These are phyloP conservation scores for Bovichtus variegatus DNA, from an alignment of 2,797 vertebrate species.

Conservation along the genomic window DNA sequence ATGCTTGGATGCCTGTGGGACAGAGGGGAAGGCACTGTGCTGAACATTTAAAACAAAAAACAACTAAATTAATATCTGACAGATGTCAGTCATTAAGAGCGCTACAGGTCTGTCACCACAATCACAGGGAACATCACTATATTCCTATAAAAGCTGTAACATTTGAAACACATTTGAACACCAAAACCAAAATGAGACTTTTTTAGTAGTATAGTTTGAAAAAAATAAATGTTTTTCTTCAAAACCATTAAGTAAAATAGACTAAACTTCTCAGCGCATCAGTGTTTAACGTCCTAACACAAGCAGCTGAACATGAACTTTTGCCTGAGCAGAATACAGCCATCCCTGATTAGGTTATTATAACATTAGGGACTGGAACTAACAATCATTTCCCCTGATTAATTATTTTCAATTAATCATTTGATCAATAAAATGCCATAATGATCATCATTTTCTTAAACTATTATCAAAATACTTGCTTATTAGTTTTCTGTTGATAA, in stretches of 20 bases:
- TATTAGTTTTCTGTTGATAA: too few relatives aligned
- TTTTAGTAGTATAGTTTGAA: not conserved
- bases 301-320: not conserved
- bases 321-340: not conserved
- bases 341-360: not conserved
- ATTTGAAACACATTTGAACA: not conserved
- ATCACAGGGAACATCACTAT: not conserved
- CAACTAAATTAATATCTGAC: constrained; percentile 1
- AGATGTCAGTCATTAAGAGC: not conserved
- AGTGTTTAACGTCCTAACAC: not conserved
- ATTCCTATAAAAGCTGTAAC: not conserved
- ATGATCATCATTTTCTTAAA: too few relatives aligned
- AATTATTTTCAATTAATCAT: not conserved
- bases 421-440: not conserved
- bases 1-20: constrained; percentile 89
- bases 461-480: too few relatives aligned
- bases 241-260: not conserved
- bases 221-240: not conserved
- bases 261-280: not conserved
- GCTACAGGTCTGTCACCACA: not conserved
- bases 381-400: not conserved
- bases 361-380: not conserved
- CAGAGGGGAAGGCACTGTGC: constrained; percentile 41
- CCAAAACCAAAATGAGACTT: not conserved
- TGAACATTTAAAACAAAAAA: constrained; percentile 32